Evolutionary conservation across 2,113 vertebrate genomes (phyloP), one percentile per base, ranked within the genome.

Genomic region (Oophaga pumilio): DNA sequence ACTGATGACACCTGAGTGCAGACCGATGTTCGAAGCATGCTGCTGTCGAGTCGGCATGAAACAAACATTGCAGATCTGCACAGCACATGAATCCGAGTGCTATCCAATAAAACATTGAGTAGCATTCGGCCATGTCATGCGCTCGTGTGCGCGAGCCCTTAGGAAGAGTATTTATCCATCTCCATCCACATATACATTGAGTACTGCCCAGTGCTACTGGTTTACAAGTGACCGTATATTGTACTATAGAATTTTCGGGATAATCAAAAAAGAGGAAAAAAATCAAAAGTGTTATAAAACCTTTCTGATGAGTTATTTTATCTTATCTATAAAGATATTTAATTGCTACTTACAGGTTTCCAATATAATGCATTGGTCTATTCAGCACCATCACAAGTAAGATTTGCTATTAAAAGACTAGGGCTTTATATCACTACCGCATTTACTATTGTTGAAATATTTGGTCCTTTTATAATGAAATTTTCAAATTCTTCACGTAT

Each of bases 371-470:
- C 17, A 24, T 56, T 15, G 7, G 11, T 79, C 53, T 59, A 57
- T 80, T 9, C 6, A 4, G 52, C 56, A 28, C 1, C 77, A 59
- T 18, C 60, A 18, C 12, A 18, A 28, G 15, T 18, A n/a, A 56
- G 22, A 26, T 59, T 28, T 80, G 50, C 50, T 13, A 10, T 82
- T 82, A 5, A 82, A 62, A 10, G 7, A 59, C 18, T 56, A 24
- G 7, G 17, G 14, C 2, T 59, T 57, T 49, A 20, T n/a, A 14
- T 68, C 43, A 17, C 60, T 7, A 18, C n/a, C 17, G 18, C 57
- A 76, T 86, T 43, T 66, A 56, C 17, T n/a, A 57, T n/a, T 79
- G 24, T 71, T 71, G 5, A 69, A 69, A 56, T 59, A 80, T 80
- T 78, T 24, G 69, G 26, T 56, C 11, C 6, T 69, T 77, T 18